Percentiles rank a stretch among this genome's conserved stretches.
Evolutionary conservation across 2,797 vertebrate genomes (phyloP).

Genomic region (Squalus acanthias): DNA sequence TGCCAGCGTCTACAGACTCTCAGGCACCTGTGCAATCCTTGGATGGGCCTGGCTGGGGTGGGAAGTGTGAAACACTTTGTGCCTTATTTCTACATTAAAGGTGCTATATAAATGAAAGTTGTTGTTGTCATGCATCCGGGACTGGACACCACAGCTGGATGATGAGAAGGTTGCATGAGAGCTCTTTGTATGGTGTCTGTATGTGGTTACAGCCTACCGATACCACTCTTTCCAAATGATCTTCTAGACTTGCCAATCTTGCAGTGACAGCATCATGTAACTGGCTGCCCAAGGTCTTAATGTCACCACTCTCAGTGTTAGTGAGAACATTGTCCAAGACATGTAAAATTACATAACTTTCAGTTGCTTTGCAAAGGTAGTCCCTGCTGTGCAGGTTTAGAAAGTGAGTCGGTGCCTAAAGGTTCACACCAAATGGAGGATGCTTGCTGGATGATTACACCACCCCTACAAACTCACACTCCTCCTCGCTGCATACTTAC

Average conservation of each 20-base stretch:
- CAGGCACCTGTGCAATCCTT: no score
- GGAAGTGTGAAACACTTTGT: not conserved
- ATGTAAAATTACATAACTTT: not conserved
- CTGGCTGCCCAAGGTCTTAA: not conserved
- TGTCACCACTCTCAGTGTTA: not conserved
- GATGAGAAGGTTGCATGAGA: not conserved
- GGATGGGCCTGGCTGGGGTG: not conserved
- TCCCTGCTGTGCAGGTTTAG: not conserved
- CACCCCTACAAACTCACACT: not conserved
- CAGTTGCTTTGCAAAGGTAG: not conserved
- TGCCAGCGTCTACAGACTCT: no score
- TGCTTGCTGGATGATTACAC: not conserved
- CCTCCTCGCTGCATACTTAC: not conserved
- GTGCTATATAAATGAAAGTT: not conserved
- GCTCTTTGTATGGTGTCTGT: not conserved
- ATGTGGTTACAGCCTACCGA: not conserved
- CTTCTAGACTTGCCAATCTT: no score
- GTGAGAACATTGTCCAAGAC: not conserved
- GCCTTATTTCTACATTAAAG: not conserved
- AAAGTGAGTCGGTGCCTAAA: not conserved
- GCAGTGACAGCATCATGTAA: no score
- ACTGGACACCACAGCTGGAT: not conserved
- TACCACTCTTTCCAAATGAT: not conserved
- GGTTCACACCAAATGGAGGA: not conserved
- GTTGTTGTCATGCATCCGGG: not conserved